Evolutionary conservation across 1,140 invertebrate species (phyloP).

Genomic region (Bombus soroeensis): DNA sequence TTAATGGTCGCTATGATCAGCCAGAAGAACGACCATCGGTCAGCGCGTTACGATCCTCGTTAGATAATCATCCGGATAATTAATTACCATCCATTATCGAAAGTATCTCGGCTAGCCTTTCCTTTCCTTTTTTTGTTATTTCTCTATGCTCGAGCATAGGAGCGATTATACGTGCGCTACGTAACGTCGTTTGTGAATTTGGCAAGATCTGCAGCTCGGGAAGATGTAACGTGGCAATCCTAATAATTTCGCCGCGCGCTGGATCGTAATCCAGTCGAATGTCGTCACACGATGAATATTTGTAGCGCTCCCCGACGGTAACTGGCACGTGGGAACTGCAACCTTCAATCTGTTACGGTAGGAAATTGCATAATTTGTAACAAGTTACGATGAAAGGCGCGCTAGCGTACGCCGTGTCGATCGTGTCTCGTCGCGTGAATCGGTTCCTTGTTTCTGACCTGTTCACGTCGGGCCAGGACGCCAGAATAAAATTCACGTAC

Average conservation of each 20-base stretch:
- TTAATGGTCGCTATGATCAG: neutral
- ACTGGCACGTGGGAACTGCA: conserved; percentile 69
- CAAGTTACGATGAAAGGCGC: conserved; percentile 63
- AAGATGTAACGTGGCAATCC: conserved; percentile 30
- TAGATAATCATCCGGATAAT: conserved; percentile 3
- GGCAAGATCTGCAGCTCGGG: conserved; percentile 33
- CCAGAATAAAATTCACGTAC: neutral
- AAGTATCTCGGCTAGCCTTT: neutral
- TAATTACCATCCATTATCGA: neutral
- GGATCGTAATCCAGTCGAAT: conserved; percentile 64
- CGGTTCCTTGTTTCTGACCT: conserved; percentile 13
- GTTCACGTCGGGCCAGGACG: neutral
- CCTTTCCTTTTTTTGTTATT: neutral
- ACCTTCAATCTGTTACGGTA: conserved; percentile 71
- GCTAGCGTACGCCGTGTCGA: neutral
- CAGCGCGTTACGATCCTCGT: neutral
- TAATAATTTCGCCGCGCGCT: conserved; percentile 55
- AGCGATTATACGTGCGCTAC: neutral
- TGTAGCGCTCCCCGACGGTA: conserved; percentile 54
- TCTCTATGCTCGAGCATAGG: neutral
- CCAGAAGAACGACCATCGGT: neutral
- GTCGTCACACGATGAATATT: conserved; percentile 68
- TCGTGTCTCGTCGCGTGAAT: conserved; percentile 45
- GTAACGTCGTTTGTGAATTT: conserved; percentile 50
- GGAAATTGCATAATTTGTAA: conserved; percentile 70